Evolutionary conservation across 2,888 invertebrate species (phyloP).

Genomic region (Sinotaia quadrata): DNA sequence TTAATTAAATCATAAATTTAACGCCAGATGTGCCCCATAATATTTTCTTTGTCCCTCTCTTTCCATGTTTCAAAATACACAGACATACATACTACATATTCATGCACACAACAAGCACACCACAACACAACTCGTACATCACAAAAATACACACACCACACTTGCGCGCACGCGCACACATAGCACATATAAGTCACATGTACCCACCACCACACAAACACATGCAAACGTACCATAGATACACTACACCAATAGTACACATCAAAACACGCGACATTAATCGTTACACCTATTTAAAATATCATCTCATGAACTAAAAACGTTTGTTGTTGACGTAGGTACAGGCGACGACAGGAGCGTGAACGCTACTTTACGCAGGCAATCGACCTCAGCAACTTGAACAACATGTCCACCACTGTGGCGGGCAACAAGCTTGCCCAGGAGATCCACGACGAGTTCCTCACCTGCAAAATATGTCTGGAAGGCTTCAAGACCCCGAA

Average conservation of each 20-base stretch:
- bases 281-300: neutral
- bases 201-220: no score
- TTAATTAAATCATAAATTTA: no score
- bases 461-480: slow-evolving; percentile 72
- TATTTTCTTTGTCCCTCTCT: no score
- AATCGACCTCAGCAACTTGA: slow-evolving; percentile 55
- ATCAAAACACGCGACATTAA: neutral
- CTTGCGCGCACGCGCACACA: no score
- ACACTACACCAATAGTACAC: neutral
- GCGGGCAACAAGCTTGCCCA: slow-evolving; percentile 69
- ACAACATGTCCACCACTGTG: slow-evolving; percentile 43
- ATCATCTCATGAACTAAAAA: neutral
- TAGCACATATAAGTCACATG: no score
- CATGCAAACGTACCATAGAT: no score
- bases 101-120: no score
- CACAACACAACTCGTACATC: no score
- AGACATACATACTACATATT: no score
- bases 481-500: slow-evolving; percentile 71
- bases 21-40: no score
- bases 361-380: slow-evolving; percentile 64
- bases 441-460: slow-evolving; percentile 73
- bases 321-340: slow-evolving; percentile 40
- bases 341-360: slow-evolving; percentile 60
- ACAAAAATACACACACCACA: no score
- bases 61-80: no score